A percentile compares a stretch with the other conserved stretches of the same genome.
Evolutionary conservation across 2,113 vertebrate genomes (phyloP).

Genomic region (Terrapene triunguis): DNA sequence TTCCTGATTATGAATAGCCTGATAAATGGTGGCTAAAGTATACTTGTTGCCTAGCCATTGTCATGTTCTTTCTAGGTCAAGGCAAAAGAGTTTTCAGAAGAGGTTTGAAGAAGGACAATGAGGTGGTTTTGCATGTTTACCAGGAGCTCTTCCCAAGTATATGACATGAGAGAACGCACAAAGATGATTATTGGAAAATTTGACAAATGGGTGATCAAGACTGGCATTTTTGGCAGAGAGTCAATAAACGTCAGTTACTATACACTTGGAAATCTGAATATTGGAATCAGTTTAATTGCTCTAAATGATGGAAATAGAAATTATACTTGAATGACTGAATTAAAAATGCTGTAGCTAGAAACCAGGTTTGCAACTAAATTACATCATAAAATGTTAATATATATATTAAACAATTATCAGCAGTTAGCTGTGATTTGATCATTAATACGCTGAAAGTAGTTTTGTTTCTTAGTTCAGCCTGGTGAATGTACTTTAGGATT

Average conservation of each 20-base stretch:
- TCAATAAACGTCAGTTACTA: background rate
- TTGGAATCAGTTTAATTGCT: background rate
- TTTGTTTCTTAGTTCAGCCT: background rate
- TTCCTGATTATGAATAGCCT: conserved; percentile 42
- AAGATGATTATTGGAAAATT: background rate
- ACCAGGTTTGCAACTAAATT: background rate
- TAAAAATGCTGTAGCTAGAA: background rate
- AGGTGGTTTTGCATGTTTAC: background rate
- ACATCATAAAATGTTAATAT: background rate
- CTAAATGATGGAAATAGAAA: background rate
- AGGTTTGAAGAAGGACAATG: conserved; percentile 6
- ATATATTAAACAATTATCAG: background rate
- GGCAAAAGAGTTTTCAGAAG: background rate
- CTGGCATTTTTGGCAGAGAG: background rate
- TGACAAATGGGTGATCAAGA: background rate
- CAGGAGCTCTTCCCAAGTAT: background rate
- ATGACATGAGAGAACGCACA: background rate
- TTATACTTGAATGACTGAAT: background rate
- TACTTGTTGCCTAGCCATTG: background rate
- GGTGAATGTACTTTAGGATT: background rate
- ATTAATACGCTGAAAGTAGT: background rate
- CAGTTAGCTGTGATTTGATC: fast-evolving
- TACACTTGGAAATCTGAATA: fast-evolving
- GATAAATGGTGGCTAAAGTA: conserved; percentile 56
- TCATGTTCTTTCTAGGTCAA: background rate